Evolutionary conservation across 2,888 invertebrate genomes (phyloP), one percentile per base, ranked within the genome.

Genomic region (Apotomis turbidana): DNA sequence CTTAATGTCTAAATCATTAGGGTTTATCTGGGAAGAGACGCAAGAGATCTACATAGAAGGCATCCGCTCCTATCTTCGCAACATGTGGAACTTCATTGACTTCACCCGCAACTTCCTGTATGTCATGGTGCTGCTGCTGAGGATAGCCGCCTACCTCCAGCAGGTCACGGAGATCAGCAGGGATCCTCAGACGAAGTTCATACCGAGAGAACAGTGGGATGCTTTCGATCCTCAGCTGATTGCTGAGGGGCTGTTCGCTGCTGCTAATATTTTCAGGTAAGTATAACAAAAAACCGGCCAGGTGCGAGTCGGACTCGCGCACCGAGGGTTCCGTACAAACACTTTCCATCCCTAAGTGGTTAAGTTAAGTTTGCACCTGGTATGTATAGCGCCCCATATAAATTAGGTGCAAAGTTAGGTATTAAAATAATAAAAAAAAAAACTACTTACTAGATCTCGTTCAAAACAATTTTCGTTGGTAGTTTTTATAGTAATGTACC

Each of bases 41-140:
- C 97, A 97, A 86, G 98, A 98, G 87, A 96, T 98, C 75, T 98
- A 96, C 94, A 95, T 95, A 36, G 96, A 97, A 83, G 99, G 99
- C n/a, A 95, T 98, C 63, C 94, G 95, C 54, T 96, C 96, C 0
- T 99, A 99, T 84, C 94, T 98, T 44, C 95, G 97, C 46, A 98
- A 99, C 86, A 95, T 99, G 95, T 99, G 99, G 99, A 99, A 99
- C 89, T 97, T 98, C 83, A 97, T 99, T 68, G 99, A 99, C 91
- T 98, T 98, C 85, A 96, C 97, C 5, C 95, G 98, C 58, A 99
- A 99, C 89, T 95, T 96, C 0, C 93, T 99, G 3, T 99, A 99
- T 87, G 94, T 97, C 57, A 94, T 95, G 4, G 97, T 97, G 8
- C 94, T 95, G 49, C 83, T 96, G 44, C 89, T 97, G 5, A 91